Evolutionary conservation across 2,797 vertebrate genomes (phyloP).

Genomic region (Syngnathus rostellatus): DNA sequence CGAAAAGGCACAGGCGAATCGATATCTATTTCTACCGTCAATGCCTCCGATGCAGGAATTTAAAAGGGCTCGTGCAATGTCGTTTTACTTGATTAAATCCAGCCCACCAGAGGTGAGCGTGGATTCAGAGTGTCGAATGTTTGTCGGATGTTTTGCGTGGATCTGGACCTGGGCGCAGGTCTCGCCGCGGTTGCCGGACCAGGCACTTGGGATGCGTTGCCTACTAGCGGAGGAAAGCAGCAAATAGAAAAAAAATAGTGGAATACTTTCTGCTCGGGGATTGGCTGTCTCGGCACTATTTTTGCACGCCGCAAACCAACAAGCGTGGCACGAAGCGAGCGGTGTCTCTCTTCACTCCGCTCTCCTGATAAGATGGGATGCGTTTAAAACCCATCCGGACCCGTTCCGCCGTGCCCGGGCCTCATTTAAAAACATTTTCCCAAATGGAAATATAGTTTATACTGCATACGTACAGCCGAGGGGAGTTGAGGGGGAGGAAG

Average conservation of each 20-base stretch:
- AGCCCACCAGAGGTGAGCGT: background rate
- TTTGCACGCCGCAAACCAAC: background rate
- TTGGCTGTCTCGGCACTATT: slow-evolving; percentile 13
- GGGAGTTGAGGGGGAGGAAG: slow-evolving; percentile 23
- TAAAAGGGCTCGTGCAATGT: background rate
- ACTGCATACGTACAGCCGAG: slow-evolving; percentile 69
- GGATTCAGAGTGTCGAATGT: no score
- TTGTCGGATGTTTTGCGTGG: slow-evolving; percentile 13
- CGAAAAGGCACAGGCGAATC: background rate
- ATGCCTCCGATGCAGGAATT: background rate
- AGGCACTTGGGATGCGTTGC: slow-evolving; percentile 64
- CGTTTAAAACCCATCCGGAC: slow-evolving; percentile 49
- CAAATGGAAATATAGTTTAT: slow-evolving; percentile 66
- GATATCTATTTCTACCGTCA: background rate
- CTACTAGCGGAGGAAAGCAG: slow-evolving; percentile 27
- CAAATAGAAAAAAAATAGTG: slow-evolving; percentile 17
- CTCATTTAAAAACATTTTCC: slow-evolving; percentile 59
- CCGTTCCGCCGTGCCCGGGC: slow-evolving; percentile 49
- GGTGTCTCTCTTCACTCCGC: slow-evolving; percentile 27
- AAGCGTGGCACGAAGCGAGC: slow-evolving; percentile 7
- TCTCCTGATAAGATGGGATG: slow-evolving; percentile 54
- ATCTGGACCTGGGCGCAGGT: slow-evolving; percentile 24
- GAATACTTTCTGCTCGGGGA: slow-evolving; percentile 17
- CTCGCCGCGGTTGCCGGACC: slow-evolving; percentile 42
- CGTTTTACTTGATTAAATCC: background rate